Base-by-base conservation (phyloP, 2,113 vertebrate genomes). In the Caranx melampygus region DNA sequence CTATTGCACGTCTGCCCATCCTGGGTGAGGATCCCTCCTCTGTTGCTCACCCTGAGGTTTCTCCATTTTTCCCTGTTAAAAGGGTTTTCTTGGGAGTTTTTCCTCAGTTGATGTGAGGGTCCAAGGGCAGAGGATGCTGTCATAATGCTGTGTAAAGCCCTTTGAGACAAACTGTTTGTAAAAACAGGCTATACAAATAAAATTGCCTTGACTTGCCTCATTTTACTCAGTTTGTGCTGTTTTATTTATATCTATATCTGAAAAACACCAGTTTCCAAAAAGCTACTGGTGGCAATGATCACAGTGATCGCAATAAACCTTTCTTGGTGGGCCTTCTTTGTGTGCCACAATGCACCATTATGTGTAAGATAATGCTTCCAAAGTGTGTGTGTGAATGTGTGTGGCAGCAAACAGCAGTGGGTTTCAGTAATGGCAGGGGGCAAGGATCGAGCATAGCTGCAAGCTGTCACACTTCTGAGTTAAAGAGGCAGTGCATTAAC, bases 381-480 rank as follows among this genome's bases (percentile, higher is more conserved):
- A 37, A 69, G 67, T 72, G 72, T 62, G 49, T 83, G 79, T 89
- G 68, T 72, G 72, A 59, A 45, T 83, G 79, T 89, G 86, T 88
- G 79, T 85, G 59, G 57, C 61, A 75, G 75, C 73, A 85, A 85
- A 87, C 77, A 85, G 63, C 84, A 83, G 73, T 77, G 89, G 87
- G 89, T 79, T 88, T 75, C 87, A 52, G 44, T 73, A 82, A 82
- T 85, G 84, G 85, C 84, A 87, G 87, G 88, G 88, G 87, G 82
- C 75, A 82, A 84, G 86, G 75, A 72, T 81, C 58, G 88, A 90
- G 90, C 84, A 68, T 86, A 87, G 89, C 88, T 89, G 83, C 91
- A 94, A 94, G 91, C 92, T 94, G 92, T 94, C 91, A 88, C 84
- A 89, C 85, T 91, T 84, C 85, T 84, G 88, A 88, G 88, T 92